phyloP scores from a whole-genome alignment of 1,140 invertebrate genomes.

The Coenobita brevimanus region DNA sequence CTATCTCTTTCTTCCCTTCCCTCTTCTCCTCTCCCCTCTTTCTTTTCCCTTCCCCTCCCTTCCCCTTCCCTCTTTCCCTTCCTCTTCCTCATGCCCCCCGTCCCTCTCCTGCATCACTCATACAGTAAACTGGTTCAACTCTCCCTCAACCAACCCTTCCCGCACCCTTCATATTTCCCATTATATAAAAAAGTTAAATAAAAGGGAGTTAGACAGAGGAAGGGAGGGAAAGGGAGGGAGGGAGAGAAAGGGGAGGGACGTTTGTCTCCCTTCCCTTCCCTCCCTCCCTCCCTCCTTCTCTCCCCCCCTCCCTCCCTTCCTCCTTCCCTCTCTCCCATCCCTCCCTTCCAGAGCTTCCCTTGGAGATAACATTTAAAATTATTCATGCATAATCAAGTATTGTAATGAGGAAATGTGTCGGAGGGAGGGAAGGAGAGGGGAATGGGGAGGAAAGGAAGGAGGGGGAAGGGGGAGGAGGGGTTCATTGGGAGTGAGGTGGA shows the following conservation, averaged over 20 bases:
- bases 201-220: slow-evolving; percentile 23
- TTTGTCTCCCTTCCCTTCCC: too few species aligned
- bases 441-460: background rate
- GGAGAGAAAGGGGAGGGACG: too few species aligned
- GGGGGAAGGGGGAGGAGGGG: too few species aligned
- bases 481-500: too few species aligned
- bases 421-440: background rate
- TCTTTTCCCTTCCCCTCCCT: background rate
- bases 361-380: slow-evolving; percentile 65
- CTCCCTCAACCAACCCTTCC: slow-evolving; percentile 35
- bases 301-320: too few species aligned
- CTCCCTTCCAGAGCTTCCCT: slow-evolving; percentile 29
- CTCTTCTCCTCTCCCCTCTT: background rate
- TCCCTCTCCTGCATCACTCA: background rate
- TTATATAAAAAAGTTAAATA: slow-evolving; percentile 54
- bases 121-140: background rate
- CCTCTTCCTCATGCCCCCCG: background rate
- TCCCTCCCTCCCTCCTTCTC: too few species aligned
- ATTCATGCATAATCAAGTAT: slow-evolving; percentile 65
- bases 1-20: slow-evolving; percentile 31
- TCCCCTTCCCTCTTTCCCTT: slow-evolving; percentile 6
- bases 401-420: slow-evolving; percentile 56
- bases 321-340: too few species aligned
- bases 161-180: slow-evolving; percentile 44
- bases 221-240: too few species aligned